Evolutionary conservation across 1,140 invertebrate species (phyloP).

Genomic region (Phthorimaea operculella): DNA sequence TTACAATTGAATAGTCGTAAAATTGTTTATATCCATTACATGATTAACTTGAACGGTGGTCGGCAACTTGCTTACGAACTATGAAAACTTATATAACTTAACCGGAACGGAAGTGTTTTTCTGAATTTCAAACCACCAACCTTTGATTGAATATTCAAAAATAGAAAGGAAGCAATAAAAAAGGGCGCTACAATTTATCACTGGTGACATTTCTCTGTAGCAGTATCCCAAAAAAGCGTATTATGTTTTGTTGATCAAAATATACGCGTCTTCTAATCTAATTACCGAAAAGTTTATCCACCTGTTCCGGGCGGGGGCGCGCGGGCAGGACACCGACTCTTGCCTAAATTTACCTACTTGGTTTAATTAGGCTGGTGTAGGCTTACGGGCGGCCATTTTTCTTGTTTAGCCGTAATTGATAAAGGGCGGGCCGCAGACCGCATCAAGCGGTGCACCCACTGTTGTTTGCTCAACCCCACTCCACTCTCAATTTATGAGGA

Average conservation of each 20-base stretch:
- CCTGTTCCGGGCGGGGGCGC: slow-evolving; percentile 28
- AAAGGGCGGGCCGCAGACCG: slow-evolving; percentile 36
- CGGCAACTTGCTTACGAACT: too few relatives aligned
- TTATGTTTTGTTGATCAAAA: slow-evolving; percentile 37
- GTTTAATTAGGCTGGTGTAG: slow-evolving; percentile 58
- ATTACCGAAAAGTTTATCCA: slow-evolving; percentile 51
- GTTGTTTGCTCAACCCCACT: slow-evolving; percentile 9
- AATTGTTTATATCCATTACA: too few relatives aligned
- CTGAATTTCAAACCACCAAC: too few relatives aligned
- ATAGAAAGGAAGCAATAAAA: not conserved
- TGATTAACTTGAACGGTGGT: too few relatives aligned
- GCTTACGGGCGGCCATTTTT: slow-evolving; percentile 58
- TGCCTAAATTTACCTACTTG: slow-evolving; percentile 57
- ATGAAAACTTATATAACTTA: too few relatives aligned
- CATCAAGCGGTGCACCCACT: slow-evolving; percentile 25
- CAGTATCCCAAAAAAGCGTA: slow-evolving; percentile 18
- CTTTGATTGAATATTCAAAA: not conserved
- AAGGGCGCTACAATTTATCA: not conserved
- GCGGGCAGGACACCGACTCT: slow-evolving; percentile 33
- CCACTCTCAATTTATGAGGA: slow-evolving; percentile 11
- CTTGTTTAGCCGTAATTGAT: slow-evolving; percentile 64
- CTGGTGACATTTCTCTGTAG: not conserved
- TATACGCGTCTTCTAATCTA: slow-evolving; percentile 41
- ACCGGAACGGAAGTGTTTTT: too few relatives aligned
- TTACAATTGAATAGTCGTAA: too few relatives aligned